phyloP scores from a whole-genome alignment of 2,113 vertebrate genomes.

The Chloebia gouldiae region DNA sequence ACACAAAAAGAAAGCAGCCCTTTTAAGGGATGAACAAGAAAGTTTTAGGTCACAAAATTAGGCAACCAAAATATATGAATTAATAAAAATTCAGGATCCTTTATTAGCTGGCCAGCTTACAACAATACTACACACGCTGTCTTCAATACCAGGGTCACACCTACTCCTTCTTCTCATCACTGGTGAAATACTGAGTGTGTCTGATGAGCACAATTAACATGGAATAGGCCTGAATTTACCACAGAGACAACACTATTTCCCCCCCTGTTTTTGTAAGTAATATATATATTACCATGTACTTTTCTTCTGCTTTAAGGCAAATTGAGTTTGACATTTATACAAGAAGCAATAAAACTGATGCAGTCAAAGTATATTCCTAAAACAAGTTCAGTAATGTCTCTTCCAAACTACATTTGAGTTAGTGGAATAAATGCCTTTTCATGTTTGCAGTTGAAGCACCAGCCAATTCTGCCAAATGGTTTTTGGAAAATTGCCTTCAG shows the following conservation, averaged over 20 bases:
- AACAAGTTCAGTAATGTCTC: constrained; percentile 72
- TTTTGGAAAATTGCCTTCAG: constrained; percentile 76
- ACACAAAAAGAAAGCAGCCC: neutral
- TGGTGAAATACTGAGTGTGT: neutral
- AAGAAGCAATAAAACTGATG: constrained; percentile 69
- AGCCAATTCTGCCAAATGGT: constrained; percentile 72
- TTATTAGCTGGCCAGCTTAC: neutral
- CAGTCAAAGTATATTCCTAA: constrained; percentile 69
- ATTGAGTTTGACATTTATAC: constrained; percentile 68
- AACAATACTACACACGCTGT: neutral
- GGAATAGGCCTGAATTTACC: neutral
- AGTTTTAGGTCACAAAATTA: neutral
- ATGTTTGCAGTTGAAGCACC: constrained; percentile 58
- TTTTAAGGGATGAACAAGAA: neutral
- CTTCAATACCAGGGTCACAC: neutral
- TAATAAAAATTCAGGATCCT: neutral
- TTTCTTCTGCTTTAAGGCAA: constrained; percentile 54
- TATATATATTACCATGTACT: constrained; percentile 41
- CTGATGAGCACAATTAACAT: neutral
- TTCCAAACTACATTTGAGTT: constrained; percentile 69
- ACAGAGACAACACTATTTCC: neutral
- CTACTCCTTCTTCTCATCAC: neutral
- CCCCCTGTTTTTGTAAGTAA: neutral
- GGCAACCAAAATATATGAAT: neutral
- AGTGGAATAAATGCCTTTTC: constrained; percentile 76